Conservation (phyloP, 2,113 vertebrate species). For the Sardina pilchardus region DNA sequence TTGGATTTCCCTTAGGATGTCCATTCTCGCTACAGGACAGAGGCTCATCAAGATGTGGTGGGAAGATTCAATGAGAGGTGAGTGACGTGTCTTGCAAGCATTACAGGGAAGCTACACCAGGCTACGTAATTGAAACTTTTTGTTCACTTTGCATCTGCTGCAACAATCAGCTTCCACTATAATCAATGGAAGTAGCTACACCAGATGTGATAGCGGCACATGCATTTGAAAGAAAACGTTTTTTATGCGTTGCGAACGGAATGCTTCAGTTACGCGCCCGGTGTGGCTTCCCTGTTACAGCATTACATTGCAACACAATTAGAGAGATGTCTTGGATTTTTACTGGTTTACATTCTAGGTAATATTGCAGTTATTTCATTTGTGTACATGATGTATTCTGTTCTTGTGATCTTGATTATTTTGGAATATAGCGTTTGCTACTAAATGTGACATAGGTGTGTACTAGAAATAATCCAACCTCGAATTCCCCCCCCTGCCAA, state of each 20-base stretch:
- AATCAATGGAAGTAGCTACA: no score
- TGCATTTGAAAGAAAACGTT: no score
- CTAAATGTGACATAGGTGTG: not conserved
- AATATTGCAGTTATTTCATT: not conserved
- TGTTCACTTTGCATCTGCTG: no score
- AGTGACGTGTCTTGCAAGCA: not conserved
- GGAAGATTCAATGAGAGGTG: conserved; percentile 97
- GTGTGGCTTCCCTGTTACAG: no score
- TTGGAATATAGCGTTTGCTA: not conserved
- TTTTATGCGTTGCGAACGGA: no score
- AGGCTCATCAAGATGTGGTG: conserved; percentile 94
- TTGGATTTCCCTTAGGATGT: conserved; percentile 80
- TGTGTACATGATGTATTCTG: not conserved
- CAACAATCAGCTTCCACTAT: no score
- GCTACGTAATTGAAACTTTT: no score
- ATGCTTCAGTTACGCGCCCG: no score
- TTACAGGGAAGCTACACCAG: no score
- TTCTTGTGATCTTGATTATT: not conserved
- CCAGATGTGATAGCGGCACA: no score
- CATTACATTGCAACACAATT: no score
- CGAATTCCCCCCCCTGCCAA: not conserved
- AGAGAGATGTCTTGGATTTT: not conserved
- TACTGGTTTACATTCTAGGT: not conserved
- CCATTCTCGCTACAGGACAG: conserved; percentile 93
- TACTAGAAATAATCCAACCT: not conserved